These are phyloP conservation scores for Biston stratarius DNA, from an alignment of 2,888 invertebrate species.

Conservation along the genomic window DNA sequence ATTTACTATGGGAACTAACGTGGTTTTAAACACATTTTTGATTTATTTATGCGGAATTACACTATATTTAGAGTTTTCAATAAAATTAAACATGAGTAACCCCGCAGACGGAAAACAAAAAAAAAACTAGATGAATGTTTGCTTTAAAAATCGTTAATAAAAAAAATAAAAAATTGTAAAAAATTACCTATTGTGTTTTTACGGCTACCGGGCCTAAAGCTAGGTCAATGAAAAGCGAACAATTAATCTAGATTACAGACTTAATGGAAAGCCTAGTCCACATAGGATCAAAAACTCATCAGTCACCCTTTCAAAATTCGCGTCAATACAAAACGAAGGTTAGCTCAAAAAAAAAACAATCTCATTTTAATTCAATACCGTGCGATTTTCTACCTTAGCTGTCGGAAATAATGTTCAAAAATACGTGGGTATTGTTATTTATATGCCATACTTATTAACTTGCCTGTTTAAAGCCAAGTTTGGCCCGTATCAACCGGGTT, in stretches of 20 bases:
- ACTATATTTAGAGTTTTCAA: no score
- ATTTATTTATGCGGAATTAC: no score
- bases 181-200: background rate
- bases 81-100: no score
- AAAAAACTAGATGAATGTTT: no score
- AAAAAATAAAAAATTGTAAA: no score
- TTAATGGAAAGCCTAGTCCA: slow-evolving; percentile 16
- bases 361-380: slow-evolving; percentile 34
- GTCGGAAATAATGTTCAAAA: slow-evolving; percentile 27
- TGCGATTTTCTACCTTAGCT: slow-evolving; percentile 14
- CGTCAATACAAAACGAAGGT: slow-evolving; percentile 41
- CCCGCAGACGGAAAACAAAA: no score
- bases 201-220: background rate
- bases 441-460: slow-evolving; percentile 24
- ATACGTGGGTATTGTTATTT: slow-evolving; percentile 27
- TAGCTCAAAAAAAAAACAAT: slow-evolving; percentile 32
- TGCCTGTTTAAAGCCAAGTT: slow-evolving; percentile 42
- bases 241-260: slow-evolving; percentile 22
- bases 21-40: no score
- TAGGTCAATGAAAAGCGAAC: slow-evolving; percentile 2
- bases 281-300: slow-evolving; percentile 41
- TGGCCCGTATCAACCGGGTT: slow-evolving; percentile 42
- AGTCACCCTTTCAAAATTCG: slow-evolving; percentile 37
- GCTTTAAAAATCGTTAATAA: no score
- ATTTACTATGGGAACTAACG: no score